Evolutionary conservation across 2,113 vertebrate species (phyloP), one percentile per base, ranked within the genome.

Genomic region (Tringa solitaria): DNA sequence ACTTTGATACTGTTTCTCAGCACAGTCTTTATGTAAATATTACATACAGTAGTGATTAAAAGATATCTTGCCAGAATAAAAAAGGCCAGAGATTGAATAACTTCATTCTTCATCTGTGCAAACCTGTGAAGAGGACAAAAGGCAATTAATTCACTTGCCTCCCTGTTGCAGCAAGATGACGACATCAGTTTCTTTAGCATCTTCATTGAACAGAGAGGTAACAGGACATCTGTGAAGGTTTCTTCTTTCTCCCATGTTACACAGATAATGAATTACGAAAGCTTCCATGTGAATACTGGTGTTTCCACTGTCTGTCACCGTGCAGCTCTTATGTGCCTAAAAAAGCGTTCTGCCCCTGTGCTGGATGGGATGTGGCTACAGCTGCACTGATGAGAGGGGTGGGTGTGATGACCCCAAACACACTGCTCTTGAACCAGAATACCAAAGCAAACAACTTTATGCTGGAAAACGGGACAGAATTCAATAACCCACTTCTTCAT

Each of bases 71-170:
- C 94, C 97, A 91, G 73, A 93, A 87, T 53, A 96, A 94, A 97
- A 96, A 92, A 93, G 92, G 97, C 93, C 93, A 80, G 91, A 17
- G 83, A 56, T 5, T 65, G 74, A 48, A 9, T 17, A 54, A 95
- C 70, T 93, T 99, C 98, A 99, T 97, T 99, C 99, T 98, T 99
- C 99, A 70, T 99, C 99, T 86, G 99, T 99, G 98, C 99, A 99
- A 92, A 99, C 99, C 99, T 99, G 97, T 5, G 56, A 85, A 72
- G 50, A 53, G 63, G 59, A 84, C 57, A 92, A 28, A 90, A 32
- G n/a, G 85, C 74, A 76, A 2, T n/a, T 32, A 72, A n/a, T 72
- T 68, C 51, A 37, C 2, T 26, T 13, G 14, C 70, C 24, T 78
- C 39, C 60, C 18, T 39, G 2, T 8, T 46, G 73, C 70, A 75